These are phyloP conservation scores for Chrysolina americana DNA, from an alignment of 2,888 invertebrate species.

Conservation along the genomic window DNA sequence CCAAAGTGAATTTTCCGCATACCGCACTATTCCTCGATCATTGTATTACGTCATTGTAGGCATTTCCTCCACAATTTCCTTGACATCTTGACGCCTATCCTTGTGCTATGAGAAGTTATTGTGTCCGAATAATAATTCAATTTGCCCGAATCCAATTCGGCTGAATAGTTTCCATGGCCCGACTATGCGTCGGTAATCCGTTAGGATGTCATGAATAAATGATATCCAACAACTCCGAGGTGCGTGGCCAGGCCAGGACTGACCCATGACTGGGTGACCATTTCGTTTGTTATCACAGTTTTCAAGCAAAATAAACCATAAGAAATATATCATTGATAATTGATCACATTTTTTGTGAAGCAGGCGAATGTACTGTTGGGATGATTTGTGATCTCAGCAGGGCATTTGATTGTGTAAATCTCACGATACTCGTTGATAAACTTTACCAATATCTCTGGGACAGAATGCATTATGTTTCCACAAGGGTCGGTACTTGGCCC, in stretches of 20 bases:
- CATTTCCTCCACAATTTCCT: constrained; percentile 23
- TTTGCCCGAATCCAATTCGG: constrained; percentile 30
- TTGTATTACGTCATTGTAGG: constrained; percentile 13
- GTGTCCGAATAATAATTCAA: constrained; percentile 29
- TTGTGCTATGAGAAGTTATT: constrained; percentile 22
- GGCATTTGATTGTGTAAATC: too few species aligned
- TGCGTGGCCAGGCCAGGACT: background rate
- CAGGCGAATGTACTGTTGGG: too few species aligned
- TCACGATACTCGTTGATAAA: too few species aligned
- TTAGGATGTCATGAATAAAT: constrained; percentile 25
- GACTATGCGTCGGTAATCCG: constrained; percentile 28
- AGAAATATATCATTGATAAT: too few species aligned
- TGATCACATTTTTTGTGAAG: too few species aligned
- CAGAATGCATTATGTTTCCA: too few species aligned
- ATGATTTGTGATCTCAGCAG: too few species aligned
- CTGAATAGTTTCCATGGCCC: constrained; percentile 25
- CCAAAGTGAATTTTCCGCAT: background rate
- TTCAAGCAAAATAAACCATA: too few species aligned
- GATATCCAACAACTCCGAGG: constrained; percentile 5
- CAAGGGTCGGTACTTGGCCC: too few species aligned
- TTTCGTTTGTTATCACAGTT: too few species aligned
- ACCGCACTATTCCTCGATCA: background rate
- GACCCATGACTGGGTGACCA: too few species aligned
- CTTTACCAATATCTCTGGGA: too few species aligned
- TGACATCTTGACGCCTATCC: constrained; percentile 26